A percentile compares a stretch with the other conserved stretches of the same genome.
Evolutionary conservation across 2,888 invertebrate species (phyloP).

Genomic region (Zygogramma bicolorata): DNA sequence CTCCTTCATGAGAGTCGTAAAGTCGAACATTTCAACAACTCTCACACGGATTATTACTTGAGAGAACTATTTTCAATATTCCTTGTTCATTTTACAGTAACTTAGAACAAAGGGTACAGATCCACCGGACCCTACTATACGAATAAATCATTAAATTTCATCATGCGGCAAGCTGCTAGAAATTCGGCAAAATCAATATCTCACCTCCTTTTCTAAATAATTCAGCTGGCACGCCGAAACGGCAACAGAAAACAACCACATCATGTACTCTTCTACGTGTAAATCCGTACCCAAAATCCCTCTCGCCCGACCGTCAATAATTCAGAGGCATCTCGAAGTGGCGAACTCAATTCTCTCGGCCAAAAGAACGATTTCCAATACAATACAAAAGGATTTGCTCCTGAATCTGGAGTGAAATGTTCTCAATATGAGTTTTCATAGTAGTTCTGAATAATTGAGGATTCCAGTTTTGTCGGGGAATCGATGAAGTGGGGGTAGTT

Average conservation of each 20-base stretch:
- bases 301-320: constrained; percentile 18
- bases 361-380: background rate
- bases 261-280: constrained; percentile 24
- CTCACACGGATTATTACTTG: too few relatives aligned
- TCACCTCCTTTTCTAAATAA: constrained; percentile 34
- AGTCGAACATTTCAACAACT: too few relatives aligned
- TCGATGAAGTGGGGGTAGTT: too few relatives aligned
- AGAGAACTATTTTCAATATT: too few relatives aligned
- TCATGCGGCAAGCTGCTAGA: background rate
- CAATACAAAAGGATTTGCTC: background rate
- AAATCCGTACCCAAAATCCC: constrained; percentile 16
- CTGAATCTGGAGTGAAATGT: too few relatives aligned
- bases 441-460: too few relatives aligned
- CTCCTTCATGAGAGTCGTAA: too few relatives aligned
- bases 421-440: too few relatives aligned
- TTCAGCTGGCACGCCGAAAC: constrained; percentile 21
- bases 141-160: background rate
- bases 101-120: too few relatives aligned
- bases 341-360: background rate
- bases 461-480: too few relatives aligned
- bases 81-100: too few relatives aligned
- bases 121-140: background rate
- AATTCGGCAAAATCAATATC: constrained; percentile 27
- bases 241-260: constrained; percentile 27
- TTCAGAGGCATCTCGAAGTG: constrained; percentile 13